Base-by-base conservation (phyloP, 1,140 invertebrate species). In the Drosophila seguyi region DNA sequence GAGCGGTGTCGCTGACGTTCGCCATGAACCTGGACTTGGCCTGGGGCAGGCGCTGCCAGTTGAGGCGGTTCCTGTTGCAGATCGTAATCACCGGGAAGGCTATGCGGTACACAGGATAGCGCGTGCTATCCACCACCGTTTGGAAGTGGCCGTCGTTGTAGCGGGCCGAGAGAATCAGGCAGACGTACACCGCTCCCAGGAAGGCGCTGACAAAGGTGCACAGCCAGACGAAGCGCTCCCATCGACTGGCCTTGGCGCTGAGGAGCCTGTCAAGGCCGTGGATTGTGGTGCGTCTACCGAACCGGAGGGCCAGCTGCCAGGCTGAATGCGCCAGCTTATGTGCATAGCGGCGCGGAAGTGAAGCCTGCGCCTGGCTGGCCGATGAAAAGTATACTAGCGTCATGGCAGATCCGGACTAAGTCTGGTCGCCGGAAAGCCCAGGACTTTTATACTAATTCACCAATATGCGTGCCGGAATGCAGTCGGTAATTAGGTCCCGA, bases 81-180 rank as follows among this genome's bases (percentile, higher is more conserved):
- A 93, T 92, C 20, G 91, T 92, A 8, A 93, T 77, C 14, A 91
- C 91, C 34, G 92, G 92, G 65, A 87, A 93, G 2, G 86, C 56
- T 29, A 93, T 92, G 29, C 90, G 72, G 53, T 84, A 90, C 1
- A 93, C 87, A 25, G 92, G 92, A 52, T 53, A 86, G 2, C 79
- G 81, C 0, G 90, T 92, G n/a, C 75, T 84, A 8, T 92, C 92
- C n/a, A 93, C 84, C 16, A 93, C 91, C 0, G 92, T 93, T 56
- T 84, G 69, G 34, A 91, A 87, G 25, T 78, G 78, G 16, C 80
- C 87, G 16, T 77, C 88, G 18, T 73, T 90, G 29, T 85, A 92
- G 10, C 90, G 78, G 0, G 75, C 58, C 42, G 92, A 92, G 7
- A 92, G 61, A 36, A 91, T 79, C 14, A 91, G 52, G 41, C 92